Conservation (phyloP, 2,113 vertebrate genomes). For the Chloropsis hardwickii region DNA sequence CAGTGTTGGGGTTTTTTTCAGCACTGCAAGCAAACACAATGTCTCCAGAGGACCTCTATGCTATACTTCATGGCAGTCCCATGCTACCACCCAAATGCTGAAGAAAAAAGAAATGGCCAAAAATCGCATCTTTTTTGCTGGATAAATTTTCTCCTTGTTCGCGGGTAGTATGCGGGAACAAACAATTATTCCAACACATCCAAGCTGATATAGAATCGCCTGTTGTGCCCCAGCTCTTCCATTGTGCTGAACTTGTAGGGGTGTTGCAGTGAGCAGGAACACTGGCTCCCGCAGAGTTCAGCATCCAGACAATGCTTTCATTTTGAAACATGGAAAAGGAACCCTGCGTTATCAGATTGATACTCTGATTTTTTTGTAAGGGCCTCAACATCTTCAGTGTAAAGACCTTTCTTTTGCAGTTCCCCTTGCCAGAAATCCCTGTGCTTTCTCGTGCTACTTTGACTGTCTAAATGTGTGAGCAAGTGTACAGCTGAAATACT, state of each 20-base stretch:
- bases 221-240: background rate
- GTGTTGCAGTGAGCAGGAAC: background rate
- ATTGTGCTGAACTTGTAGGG: background rate
- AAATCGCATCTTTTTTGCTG: background rate
- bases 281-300: background rate
- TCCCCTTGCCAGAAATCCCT: background rate
- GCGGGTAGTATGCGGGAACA: background rate
- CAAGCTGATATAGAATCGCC: background rate
- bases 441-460: background rate
- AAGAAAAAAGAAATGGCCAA: background rate
- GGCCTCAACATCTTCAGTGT: background rate
- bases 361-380: background rate
- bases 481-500: background rate
- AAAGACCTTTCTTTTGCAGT: background rate
- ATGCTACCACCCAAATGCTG: background rate
- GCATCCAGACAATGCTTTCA: background rate
- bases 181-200: background rate
- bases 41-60: background rate
- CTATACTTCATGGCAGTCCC: background rate
- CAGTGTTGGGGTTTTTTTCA: background rate
- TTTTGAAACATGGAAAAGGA: background rate
- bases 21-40: background rate
- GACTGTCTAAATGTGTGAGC: background rate
- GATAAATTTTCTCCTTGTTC: background rate
- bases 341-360: background rate